Conservation (phyloP, 2,113 vertebrate genomes). For the Bubalus kerabau region DNA sequence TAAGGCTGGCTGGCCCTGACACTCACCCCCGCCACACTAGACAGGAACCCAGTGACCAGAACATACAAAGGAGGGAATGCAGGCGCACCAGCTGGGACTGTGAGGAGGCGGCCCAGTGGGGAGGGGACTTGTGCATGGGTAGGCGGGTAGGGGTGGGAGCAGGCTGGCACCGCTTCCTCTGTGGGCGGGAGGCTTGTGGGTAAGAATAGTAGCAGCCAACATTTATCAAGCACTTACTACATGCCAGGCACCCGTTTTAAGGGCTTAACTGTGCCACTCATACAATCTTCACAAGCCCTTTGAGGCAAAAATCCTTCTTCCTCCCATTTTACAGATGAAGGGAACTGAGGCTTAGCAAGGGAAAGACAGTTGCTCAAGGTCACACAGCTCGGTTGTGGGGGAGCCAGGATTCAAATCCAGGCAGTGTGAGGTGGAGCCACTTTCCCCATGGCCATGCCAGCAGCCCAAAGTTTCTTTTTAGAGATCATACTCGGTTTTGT, state of each 20-base stretch:
- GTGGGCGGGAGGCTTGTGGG: neutral
- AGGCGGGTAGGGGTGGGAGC: neutral
- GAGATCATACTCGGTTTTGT: neutral
- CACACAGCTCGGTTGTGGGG: neutral
- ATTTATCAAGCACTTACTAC: constrained; percentile 44
- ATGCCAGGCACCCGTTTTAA: neutral
- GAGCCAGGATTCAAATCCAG: neutral
- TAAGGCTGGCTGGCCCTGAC: neutral
- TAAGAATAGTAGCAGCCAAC: constrained; percentile 27
- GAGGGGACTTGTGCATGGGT: neutral
- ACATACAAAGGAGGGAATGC: neutral
- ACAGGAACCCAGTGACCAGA: neutral
- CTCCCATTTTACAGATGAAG: neutral
- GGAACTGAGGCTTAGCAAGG: neutral
- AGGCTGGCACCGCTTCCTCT: neutral
- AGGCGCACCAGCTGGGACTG: neutral
- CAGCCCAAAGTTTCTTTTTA: neutral
- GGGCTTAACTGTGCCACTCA: neutral
- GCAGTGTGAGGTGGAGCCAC: neutral
- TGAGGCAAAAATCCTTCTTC: neutral
- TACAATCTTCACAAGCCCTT: neutral
- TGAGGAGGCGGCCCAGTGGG: neutral
- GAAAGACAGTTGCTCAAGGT: neutral
- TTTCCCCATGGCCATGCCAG: neutral
- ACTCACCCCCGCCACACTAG: neutral